These are phyloP conservation scores for Gymnopithys bicolor DNA, from an alignment of 2,797 vertebrate genomes.

Conservation along the genomic window DNA sequence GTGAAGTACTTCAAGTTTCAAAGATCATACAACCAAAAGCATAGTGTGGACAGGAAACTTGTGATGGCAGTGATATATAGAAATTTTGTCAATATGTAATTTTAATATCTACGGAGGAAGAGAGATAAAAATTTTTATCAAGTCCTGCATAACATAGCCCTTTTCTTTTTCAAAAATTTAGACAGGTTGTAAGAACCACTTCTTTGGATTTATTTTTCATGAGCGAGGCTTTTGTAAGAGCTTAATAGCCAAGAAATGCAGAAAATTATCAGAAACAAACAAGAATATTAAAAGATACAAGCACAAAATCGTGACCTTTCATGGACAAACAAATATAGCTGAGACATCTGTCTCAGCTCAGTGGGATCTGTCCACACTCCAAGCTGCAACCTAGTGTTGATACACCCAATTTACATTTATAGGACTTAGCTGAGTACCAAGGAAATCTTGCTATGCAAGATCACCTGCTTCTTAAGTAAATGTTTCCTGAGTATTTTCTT, in stretches of 20 bases:
- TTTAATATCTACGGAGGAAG: slow-evolving; percentile 43
- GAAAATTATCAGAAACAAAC: slow-evolving; percentile 39
- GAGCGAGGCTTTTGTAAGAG: not conserved
- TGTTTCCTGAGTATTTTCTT: slow-evolving; percentile 43
- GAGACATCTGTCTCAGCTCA: slow-evolving; percentile 41
- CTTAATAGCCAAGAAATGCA: slow-evolving; percentile 58
- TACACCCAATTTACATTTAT: not conserved
- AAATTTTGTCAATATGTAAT: slow-evolving; percentile 28
- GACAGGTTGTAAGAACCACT: not conserved
- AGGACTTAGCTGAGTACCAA: not conserved
- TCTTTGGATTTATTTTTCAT: slow-evolving; percentile 18
- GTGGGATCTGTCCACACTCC: not conserved
- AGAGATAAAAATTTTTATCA: not conserved
- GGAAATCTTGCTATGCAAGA: not conserved
- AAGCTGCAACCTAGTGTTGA: not conserved
- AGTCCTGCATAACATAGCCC: slow-evolving; percentile 35
- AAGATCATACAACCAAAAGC: slow-evolving; percentile 77
- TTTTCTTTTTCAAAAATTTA: slow-evolving; percentile 46
- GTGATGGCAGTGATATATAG: slow-evolving; percentile 76
- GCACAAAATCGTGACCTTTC: slow-evolving; percentile 57
- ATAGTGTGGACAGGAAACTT: slow-evolving; percentile 72
- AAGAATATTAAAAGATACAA: slow-evolving; percentile 56
- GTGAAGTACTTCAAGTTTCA: slow-evolving; percentile 69
- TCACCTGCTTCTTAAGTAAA: not conserved
- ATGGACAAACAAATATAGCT: slow-evolving; percentile 36